A percentile compares a stretch with the other conserved stretches of the same genome.
Evolutionary conservation across 1,140 invertebrate genomes (phyloP).

Genomic region (Eubasilissa regina): DNA sequence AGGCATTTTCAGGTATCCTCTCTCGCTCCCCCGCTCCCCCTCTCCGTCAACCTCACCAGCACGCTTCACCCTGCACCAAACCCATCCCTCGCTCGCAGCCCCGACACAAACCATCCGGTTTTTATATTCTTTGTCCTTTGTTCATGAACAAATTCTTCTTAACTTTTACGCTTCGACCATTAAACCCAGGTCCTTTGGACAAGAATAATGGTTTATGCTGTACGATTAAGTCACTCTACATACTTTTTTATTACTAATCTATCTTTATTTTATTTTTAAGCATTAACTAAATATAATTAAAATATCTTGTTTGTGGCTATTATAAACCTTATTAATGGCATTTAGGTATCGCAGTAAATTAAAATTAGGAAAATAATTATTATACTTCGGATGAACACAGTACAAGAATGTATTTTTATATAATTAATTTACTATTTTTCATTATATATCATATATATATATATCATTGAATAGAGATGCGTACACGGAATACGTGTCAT

Average conservation of each 20-base stretch:
- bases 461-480: no score
- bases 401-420: no score
- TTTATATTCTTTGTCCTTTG: conserved; percentile 52
- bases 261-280: neutral
- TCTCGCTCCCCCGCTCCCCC: neutral
- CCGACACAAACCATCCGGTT: conserved; percentile 45
- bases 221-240: neutral
- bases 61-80: neutral
- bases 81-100: neutral
- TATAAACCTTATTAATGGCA: no score
- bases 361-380: no score
- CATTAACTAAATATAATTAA: no score
- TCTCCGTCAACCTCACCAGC: neutral
- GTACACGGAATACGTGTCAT: no score
- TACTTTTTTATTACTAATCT: conserved; percentile 5
- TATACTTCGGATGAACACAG: no score
- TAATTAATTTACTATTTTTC: no score
- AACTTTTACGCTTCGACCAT: conserved; percentile 46
- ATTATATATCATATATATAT: no score
- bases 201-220: conserved; percentile 24
- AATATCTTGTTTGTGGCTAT: no score
- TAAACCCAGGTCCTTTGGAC: conserved; percentile 1
- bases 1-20: conserved; percentile 28
- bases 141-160: conserved; percentile 53
- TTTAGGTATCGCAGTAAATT: no score